A percentile compares a stretch with the other conserved stretches of the same genome.
These are phyloP conservation scores for Poeciliopsis turrubarensis DNA, from an alignment of 2,113 vertebrate species.

Conservation along the genomic window DNA sequence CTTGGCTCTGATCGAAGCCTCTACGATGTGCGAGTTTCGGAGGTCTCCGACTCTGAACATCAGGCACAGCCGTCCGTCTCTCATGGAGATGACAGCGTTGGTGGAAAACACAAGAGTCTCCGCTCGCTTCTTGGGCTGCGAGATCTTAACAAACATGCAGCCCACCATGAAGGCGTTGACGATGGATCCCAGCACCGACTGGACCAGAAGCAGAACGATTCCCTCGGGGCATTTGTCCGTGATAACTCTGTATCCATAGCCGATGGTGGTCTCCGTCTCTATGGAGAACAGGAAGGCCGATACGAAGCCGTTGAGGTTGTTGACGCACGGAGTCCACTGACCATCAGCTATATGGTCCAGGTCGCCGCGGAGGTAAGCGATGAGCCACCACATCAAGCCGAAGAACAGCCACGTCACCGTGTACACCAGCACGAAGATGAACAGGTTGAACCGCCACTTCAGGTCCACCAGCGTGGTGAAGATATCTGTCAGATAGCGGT, in stretches of 20 bases:
- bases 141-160: slow-evolving; percentile 99
- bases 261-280: slow-evolving; percentile 98
- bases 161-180: slow-evolving; percentile 99
- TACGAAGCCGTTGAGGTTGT: slow-evolving; percentile 96
- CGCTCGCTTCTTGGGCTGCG: slow-evolving; percentile 98
- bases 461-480: slow-evolving; percentile 98
- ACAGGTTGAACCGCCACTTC: slow-evolving; percentile 97
- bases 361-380: slow-evolving; percentile 94
- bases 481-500: slow-evolving; percentile 96
- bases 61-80: slow-evolving; percentile 95
- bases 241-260: slow-evolving; percentile 98
- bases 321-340: slow-evolving; percentile 95
- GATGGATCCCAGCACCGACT: slow-evolving; percentile 97
- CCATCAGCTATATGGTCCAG: slow-evolving; percentile 93
- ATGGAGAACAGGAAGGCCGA: slow-evolving; percentile 99
- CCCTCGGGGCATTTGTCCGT: slow-evolving; percentile 98
- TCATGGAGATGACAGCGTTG: slow-evolving; percentile 95
- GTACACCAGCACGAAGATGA: slow-evolving; percentile 98
- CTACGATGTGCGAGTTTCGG: slow-evolving; percentile 98
- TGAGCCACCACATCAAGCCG: slow-evolving; percentile 99
- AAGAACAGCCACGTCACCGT: slow-evolving; percentile 98
- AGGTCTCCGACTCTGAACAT: slow-evolving; percentile 99
- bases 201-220: slow-evolving; percentile 93
- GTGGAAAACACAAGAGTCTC: slow-evolving; percentile 99
- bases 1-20: slow-evolving; percentile 98